Percentiles rank a stretch among this genome's conserved stretches.
phyloP scores from a whole-genome alignment of 1,140 invertebrate genomes.

The Ceratosolen fusciceps region DNA sequence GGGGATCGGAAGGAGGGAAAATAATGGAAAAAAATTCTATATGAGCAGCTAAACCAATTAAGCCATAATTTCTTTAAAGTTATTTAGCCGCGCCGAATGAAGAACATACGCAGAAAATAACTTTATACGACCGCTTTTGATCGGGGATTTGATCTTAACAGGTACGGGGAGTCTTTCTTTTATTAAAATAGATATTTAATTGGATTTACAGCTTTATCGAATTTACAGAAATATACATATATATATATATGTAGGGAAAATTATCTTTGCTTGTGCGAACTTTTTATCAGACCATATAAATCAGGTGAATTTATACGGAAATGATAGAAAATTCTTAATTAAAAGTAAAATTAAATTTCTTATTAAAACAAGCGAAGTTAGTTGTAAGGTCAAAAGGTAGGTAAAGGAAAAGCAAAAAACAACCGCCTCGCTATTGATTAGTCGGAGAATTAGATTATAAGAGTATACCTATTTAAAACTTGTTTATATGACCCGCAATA shows the following conservation, averaged over 20 bases:
- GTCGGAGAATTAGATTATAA: background rate
- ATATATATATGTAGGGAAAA: no score
- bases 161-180: no score
- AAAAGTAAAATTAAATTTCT: background rate
- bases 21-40: no score
- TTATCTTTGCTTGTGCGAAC: no score
- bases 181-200: background rate
- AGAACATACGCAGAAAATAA: no score
- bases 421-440: background rate
- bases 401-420: background rate
- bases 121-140: no score
- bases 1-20: no score
- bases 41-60: no score
- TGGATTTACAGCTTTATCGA: background rate
- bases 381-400: background rate
- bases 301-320: background rate
- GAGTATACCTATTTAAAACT: background rate
- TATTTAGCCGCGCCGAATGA: no score
- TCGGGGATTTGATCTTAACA: no score
- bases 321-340: background rate
- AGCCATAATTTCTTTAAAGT: no score
- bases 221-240: no score
- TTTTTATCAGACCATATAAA: background rate
- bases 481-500: background rate
- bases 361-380: conserved; percentile 8